Base-by-base conservation (phyloP, 2,797 vertebrate genomes). In the Xenops minutus region DNA sequence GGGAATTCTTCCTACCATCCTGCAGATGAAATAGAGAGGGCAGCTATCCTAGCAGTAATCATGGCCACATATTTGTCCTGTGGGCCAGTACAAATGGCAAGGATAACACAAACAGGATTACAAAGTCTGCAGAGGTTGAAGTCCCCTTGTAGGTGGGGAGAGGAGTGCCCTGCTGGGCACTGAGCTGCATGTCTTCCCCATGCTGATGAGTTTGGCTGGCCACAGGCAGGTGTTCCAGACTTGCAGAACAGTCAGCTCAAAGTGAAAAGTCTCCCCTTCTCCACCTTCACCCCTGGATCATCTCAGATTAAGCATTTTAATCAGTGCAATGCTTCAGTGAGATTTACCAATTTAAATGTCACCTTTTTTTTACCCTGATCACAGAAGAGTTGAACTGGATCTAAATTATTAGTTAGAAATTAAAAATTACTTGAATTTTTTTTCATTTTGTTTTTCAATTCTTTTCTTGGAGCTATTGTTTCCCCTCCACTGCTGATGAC, bases 181-280 rank as follows among this genome's bases (percentile, higher is more conserved):
- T 13, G 12, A 66, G 62, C 52, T 85, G 30, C 43, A 34, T 18
- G 27, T 8, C 51, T 22, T 0, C 11, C 14, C 24, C 27, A 1
- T 9, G 27, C 34, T 0, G 2, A 17, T 30, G 76, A 34, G 39
- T 26, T 12, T 36, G 66, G 13, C 1, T 1, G 0, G 19, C 17
- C 13, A 2, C 24, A 68, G 18, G 23, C 1, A 5, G 14, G 2
- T 32, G 43, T 66, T 6, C 2, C 43, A 48, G 39, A 10, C 15
- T 58, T 39, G 2, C 32, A 54, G 0, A 51, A 44, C 62, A 87
- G 29, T 10, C 59, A 76, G 36, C 41, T 66, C 27, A 21, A 54
- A 56, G 29, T 22, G n/a, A 77, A 41, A 67, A 44, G 15, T 48
- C 34, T 36, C 52, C 62, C 68, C n/a, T 32, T 14, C 49, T 80